Conservation (phyloP, 2,888 invertebrate genomes). For the Nomada ruficornis region DNA sequence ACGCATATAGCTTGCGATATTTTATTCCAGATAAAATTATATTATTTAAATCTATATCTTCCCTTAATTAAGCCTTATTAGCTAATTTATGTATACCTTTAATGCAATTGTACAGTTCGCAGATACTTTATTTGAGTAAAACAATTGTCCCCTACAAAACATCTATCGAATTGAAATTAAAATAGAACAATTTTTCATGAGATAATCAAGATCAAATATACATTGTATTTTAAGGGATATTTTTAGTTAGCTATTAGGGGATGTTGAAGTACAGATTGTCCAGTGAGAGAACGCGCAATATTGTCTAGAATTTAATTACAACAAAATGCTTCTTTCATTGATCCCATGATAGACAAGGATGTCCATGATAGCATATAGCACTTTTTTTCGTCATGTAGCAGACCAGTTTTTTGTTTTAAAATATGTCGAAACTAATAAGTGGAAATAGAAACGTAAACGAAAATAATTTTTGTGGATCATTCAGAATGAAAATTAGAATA, state of each 20-base stretch:
- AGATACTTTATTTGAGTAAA: not conserved
- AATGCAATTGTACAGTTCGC: not conserved
- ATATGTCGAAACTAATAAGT: not conserved
- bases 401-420: conserved; percentile 6
- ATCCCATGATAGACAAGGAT: conserved; percentile 49
- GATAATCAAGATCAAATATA: not conserved
- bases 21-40: conserved; percentile 46
- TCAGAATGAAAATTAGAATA: too few species aligned
- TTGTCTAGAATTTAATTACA: conserved; percentile 66
- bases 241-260: conserved; percentile 39
- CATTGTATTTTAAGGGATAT: not conserved
- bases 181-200: not conserved
- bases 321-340: conserved; percentile 52
- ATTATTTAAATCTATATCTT: conserved; percentile 35
- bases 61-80: conserved; percentile 39
- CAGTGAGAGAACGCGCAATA: conserved; percentile 58
- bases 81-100: conserved; percentile 26
- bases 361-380: conserved; percentile 32
- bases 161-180: not conserved
- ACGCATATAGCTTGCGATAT: conserved; percentile 24
- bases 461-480: too few species aligned
- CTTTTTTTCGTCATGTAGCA: conserved; percentile 4
- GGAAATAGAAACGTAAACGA: too few species aligned
- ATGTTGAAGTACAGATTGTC: conserved; percentile 60
- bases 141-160: not conserved